phyloP scores from a whole-genome alignment of 2,113 vertebrate genomes.

The Saguinus midas region DNA sequence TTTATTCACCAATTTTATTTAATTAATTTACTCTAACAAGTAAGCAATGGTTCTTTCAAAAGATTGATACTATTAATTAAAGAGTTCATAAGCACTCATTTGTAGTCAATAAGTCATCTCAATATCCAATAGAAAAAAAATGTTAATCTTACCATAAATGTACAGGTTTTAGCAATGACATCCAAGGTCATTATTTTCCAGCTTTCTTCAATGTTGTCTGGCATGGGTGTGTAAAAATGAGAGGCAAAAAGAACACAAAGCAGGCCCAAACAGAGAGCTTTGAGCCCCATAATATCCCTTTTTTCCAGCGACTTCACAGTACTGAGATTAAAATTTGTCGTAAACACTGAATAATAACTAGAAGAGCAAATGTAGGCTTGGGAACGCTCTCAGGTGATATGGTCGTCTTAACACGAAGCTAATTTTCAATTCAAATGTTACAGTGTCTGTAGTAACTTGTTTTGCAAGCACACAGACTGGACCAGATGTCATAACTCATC shows the following conservation, averaged over 20 bases:
- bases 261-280: constrained; percentile 17
- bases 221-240: neutral
- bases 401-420: neutral
- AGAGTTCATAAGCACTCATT: neutral
- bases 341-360: neutral
- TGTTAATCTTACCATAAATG: constrained; percentile 43
- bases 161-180: neutral
- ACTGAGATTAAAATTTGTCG: neutral
- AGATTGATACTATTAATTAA: neutral
- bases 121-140: neutral
- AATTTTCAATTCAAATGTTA: neutral
- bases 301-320: neutral
- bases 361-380: neutral
- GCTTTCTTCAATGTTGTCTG: constrained; percentile 50
- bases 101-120: neutral
- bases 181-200: constrained; percentile 61
- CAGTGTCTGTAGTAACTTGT: neutral
- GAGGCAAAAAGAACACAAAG: constrained; percentile 16
- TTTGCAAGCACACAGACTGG: neutral
- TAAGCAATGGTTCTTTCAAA: neutral
- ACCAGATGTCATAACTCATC: neutral
- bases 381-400: neutral
- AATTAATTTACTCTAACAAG: neutral
- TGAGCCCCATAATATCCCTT: neutral
- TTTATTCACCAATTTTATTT: neutral